Conservation (phyloP, 2,797 vertebrate genomes). For the Neosilurus hyrtlii region DNA sequence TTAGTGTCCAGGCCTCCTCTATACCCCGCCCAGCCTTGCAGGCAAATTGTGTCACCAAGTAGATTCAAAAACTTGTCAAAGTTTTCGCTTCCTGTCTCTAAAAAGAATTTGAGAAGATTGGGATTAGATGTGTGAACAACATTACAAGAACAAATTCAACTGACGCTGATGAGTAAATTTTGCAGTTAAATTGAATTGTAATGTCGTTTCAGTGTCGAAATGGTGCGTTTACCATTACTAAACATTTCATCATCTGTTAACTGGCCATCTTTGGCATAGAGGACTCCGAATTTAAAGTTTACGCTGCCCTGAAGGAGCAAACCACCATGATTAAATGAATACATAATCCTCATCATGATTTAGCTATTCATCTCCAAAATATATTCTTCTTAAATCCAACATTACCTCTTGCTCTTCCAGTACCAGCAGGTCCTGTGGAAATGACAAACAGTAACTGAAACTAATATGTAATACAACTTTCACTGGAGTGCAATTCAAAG, state of each 20-base stretch:
- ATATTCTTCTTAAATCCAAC: background rate
- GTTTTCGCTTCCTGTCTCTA: slow-evolving; percentile 90
- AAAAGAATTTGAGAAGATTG: slow-evolving; percentile 36
- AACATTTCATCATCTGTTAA: slow-evolving; percentile 99
- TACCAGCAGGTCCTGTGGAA: slow-evolving; percentile 91
- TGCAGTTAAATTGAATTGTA: background rate
- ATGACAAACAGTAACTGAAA: slow-evolving; percentile 43
- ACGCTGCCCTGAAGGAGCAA: slow-evolving; percentile 84
- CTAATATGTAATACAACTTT: background rate
- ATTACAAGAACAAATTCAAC: background rate
- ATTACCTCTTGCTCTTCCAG: slow-evolving; percentile 95
- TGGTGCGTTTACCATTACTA: slow-evolving; percentile 85
- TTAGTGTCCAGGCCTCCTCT: slow-evolving; percentile 96
- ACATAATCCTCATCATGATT: background rate
- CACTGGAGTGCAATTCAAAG: background rate
- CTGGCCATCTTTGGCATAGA: slow-evolving; percentile 96
- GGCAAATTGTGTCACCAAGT: slow-evolving; percentile 85
- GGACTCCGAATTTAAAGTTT: slow-evolving; percentile 98
- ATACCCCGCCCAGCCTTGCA: slow-evolving; percentile 97
- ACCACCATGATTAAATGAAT: slow-evolving; percentile 15
- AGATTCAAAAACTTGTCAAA: slow-evolving; percentile 91
- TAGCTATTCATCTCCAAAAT: background rate
- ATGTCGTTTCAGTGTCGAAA: background rate
- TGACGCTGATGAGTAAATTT: background rate
- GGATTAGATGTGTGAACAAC: background rate